Evolutionary conservation across 2,888 invertebrate genomes (phyloP), one percentile per base, ranked within the genome.

Genomic region (Cosmorhoe ocellata): DNA sequence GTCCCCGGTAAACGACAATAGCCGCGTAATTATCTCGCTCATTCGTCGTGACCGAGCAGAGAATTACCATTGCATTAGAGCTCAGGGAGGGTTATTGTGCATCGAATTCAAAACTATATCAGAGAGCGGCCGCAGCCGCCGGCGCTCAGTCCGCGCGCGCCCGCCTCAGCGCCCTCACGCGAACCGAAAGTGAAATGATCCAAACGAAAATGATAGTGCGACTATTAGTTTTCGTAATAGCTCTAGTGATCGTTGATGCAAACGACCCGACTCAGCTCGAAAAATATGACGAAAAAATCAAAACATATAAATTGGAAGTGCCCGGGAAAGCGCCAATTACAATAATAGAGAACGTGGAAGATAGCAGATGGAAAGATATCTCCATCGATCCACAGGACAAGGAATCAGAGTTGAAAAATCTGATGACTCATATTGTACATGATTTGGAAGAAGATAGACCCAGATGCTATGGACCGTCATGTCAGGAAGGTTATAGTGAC

Each of bases 311-410:
- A 66, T 63, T 92, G 32, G 85, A 92, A 49, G 91, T 92, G 34
- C 92, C 92, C 0, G 92, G 92, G 53, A 91, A 91, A 22, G 77
- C 87, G 11, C 91, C 92, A 0, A 92, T 93, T 12, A 90, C 92
- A 1, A 91, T 93, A 22, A 82, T 92, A 50, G 93, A 93, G 75
- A 90, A 89, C 18, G 80, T 76, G 33, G 67, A 75, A 41, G 58
- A 61, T 8, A 55, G 63, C 12, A 66, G 74, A 45, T 79, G 78
- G 74, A 73, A 76, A 47, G 74, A 77, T 38, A 63, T 73, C 5
- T 49, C 66, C 7, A 51, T 72, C 9, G 67, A 74, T 18, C 37
- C 58, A 0, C 71, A 70, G 6, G 61, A 68, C 47, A 79, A 82
- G 24, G 72, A 84, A 42, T 58, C 70, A 5, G 84, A 86, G 64